phyloP scores from a whole-genome alignment of 1,140 invertebrate genomes.

The Drosophila biarmipes region DNA sequence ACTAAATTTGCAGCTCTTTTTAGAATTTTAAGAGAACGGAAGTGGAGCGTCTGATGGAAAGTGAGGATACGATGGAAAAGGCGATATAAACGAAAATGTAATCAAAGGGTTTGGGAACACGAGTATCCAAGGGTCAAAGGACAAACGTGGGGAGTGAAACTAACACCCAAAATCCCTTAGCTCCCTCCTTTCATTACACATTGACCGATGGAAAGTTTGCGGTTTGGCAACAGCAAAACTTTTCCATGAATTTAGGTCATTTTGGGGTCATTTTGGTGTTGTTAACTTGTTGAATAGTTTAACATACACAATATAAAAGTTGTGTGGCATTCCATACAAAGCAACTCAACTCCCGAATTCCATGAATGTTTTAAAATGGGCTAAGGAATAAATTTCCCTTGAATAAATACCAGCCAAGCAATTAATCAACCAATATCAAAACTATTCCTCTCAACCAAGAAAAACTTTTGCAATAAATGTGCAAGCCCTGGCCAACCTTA shows the following conservation, averaged over 20 bases:
- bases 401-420: background rate
- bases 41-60: conserved; percentile 11
- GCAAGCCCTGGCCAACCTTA: background rate
- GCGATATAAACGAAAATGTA: conserved; percentile 54
- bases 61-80: conserved; percentile 11
- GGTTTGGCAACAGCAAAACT: conserved; percentile 29
- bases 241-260: conserved; percentile 56
- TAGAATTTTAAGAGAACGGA: conserved; percentile 14
- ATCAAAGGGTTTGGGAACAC: conserved; percentile 54
- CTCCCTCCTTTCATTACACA: conserved; percentile 10
- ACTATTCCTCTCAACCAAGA: background rate
- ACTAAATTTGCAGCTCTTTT: conserved; percentile 60
- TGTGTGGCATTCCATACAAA: background rate
- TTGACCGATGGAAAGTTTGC: conserved; percentile 33
- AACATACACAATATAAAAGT: conserved; percentile 27
- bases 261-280: conserved; percentile 36
- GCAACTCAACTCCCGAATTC: background rate
- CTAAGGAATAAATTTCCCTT: background rate
- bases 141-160: conserved; percentile 1
- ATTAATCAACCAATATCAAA: background rate
- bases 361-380: background rate
- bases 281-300: conserved; percentile 29
- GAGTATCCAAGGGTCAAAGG: conserved; percentile 7
- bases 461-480: conserved; percentile 24
- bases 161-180: background rate